Evolutionary conservation across 2,888 invertebrate species (phyloP).

Genomic region (Tipula vernalis): DNA sequence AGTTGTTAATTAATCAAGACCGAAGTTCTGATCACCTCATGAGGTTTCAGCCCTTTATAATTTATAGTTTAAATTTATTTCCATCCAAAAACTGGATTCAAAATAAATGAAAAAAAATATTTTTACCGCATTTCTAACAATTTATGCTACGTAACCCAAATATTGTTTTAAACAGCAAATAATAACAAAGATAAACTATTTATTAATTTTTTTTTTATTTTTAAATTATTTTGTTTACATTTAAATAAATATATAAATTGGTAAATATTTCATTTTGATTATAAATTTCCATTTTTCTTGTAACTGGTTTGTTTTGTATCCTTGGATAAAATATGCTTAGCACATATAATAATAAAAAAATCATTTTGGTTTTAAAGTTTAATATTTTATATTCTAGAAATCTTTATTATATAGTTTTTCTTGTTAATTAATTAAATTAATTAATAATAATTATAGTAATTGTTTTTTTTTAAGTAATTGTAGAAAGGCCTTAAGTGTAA

Average conservation of each 20-base stretch:
- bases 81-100: too few relatives aligned
- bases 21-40: too few relatives aligned
- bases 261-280: background rate
- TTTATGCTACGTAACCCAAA: background rate
- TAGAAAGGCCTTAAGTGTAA: conserved; percentile 1
- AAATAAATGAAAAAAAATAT: too few relatives aligned
- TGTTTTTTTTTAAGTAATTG: background rate
- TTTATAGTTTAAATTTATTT: too few relatives aligned
- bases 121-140: background rate
- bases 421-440: background rate
- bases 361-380: background rate
- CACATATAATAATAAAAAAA: background rate
- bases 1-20: too few relatives aligned
- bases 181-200: background rate
- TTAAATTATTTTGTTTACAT: background rate
- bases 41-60: too few relatives aligned
- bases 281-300: background rate
- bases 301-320: too few relatives aligned
- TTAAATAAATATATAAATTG: background rate
- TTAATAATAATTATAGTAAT: background rate
- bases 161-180: background rate
- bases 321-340: too few relatives aligned
- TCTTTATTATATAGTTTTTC: background rate
- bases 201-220: background rate
- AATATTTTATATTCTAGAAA: background rate